Evolutionary conservation across 2,888 invertebrate species (phyloP), one percentile per base, ranked within the genome.

Genomic region (Oligia strigilis): DNA sequence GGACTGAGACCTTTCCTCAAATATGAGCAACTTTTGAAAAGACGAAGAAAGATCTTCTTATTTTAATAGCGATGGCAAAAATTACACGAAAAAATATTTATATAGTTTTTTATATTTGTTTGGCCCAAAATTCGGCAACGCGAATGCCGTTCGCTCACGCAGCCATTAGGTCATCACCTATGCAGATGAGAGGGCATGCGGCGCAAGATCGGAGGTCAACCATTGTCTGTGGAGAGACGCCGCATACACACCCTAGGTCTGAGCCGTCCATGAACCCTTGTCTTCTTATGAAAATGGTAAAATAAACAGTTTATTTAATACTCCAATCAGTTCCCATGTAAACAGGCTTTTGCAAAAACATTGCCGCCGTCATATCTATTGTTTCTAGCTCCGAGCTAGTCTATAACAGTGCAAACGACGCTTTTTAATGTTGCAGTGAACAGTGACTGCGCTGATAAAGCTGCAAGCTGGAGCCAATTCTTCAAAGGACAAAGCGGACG

Each of bases 401-500:
- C 72, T 46, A 40, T 36, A n/a, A 65, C 36, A 72, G 29, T 69
- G 11, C 69, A 66, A 64, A 70, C 49, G 73, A 58, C 11, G 71
- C 29, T 75, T 78, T 78, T 71, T 72, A 86, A 58, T 64, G 87
- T 70, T 66, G 78, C 83, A 82, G 36, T 5, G 78, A 49, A 72
- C 72, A 72, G 55, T 46, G 58, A 36, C 72, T 73, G 64, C 19
- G 11, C 87, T 67, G 83, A 82, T 84, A 86, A 83, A 67, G 72
- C 86, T 64, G 46, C 55, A 82, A 82, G 74, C 83, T 74, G 46
- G 67, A 29, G 11, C 19, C 62, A 72, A 75, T 86, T 86, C 87
- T 73, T 86, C 87, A 84, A 78, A 82, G 66, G 55, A 86, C 83
- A 84, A 84, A 83, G 87, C 71, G 43, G 36, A 29, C 55, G 66